Percentiles rank a stretch among this genome's conserved stretches.
Conservation (phyloP, 2,113 vertebrate genomes). For the Anguilla japonica region DNA sequence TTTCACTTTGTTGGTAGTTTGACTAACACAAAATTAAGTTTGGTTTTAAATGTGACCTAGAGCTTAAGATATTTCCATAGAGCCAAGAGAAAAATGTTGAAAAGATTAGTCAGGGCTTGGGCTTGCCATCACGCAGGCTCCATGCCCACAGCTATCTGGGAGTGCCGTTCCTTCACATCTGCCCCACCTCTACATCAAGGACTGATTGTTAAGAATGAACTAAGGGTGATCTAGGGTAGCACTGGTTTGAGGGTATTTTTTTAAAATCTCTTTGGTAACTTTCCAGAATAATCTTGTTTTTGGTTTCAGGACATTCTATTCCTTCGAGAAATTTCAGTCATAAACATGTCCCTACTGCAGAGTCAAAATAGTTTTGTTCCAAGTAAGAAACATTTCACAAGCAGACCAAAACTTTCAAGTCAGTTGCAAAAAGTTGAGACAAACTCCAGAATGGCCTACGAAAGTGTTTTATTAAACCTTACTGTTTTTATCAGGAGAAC, state of each 20-base stretch:
- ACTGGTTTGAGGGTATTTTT: not conserved
- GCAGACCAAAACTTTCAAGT: not conserved
- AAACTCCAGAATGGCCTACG: too few species aligned
- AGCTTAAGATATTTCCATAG: not conserved
- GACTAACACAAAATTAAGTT: not conserved
- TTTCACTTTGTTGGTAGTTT: not conserved
- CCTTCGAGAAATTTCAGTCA: not conserved
- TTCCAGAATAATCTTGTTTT: not conserved
- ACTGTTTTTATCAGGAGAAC: too few species aligned
- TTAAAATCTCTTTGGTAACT: not conserved
- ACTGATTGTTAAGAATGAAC: not conserved
- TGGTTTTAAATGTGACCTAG: not conserved
- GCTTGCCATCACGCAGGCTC: not conserved
- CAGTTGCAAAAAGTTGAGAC: too few species aligned
- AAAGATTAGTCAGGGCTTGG: not conserved
- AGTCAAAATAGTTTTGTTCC: not conserved
- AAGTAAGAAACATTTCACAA: not conserved
- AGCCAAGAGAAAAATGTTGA: not conserved
- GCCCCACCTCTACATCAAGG: not conserved
- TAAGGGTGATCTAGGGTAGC: not conserved
- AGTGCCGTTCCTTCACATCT: not conserved
- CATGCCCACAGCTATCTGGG: not conserved
- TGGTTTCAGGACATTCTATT: not conserved
- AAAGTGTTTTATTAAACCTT: too few species aligned
- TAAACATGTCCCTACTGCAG: not conserved